A percentile compares a stretch with the other conserved stretches of the same genome.
These are phyloP conservation scores for Calliscelio sp. DNA, from an alignment of 2,888 invertebrate species.

Conservation along the genomic window DNA sequence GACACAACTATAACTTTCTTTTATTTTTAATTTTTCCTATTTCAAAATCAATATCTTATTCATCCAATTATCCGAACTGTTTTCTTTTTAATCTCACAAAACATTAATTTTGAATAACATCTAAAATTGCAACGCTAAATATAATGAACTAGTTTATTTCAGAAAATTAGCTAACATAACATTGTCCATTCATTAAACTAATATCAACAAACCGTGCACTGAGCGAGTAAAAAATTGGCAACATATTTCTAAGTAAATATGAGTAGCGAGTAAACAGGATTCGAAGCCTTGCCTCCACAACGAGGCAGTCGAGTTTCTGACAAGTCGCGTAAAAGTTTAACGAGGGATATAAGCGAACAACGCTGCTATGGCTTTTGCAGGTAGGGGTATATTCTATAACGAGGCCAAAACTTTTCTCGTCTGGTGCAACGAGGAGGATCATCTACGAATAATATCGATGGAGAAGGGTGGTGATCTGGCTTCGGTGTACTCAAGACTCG, in stretches of 20 bases:
- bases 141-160: too few species aligned
- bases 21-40: too few species aligned
- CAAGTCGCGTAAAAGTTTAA: conserved; percentile 71
- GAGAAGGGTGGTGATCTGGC: conserved; percentile 88
- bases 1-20: too few species aligned
- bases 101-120: too few species aligned
- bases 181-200: too few species aligned
- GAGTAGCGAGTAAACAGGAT: conserved; percentile 45
- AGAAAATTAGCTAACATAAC: too few species aligned
- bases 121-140: too few species aligned
- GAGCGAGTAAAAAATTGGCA: conserved; percentile 55
- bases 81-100: too few species aligned
- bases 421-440: conserved; percentile 91
- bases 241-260: conserved; percentile 54
- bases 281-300: conserved; percentile 36
- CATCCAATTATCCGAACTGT: too few species aligned
- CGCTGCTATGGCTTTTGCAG: conserved; percentile 85
- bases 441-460: conserved; percentile 91
- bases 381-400: conserved; percentile 98
- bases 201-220: too few species aligned
- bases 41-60: too few species aligned
- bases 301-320: conserved; percentile 57
- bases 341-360: conserved; percentile 68
- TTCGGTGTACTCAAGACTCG: conserved; percentile 93
- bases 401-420: conserved; percentile 89